Evolutionary conservation across 2,797 vertebrate genomes (phyloP).

Genomic region (Miichthys miiuy): DNA sequence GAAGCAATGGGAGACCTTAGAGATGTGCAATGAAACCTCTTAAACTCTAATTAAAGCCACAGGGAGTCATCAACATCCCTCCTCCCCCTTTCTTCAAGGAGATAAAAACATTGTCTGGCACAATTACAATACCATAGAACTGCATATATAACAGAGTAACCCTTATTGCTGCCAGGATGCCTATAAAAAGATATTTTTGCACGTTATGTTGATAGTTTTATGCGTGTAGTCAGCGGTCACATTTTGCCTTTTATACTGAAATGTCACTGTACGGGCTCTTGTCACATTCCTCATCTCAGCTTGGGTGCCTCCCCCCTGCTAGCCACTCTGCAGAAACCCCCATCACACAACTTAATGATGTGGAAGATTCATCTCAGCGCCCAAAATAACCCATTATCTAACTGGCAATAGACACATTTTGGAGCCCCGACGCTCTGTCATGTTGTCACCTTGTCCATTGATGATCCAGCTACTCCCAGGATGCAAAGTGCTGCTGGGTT

Average conservation of each 20-base stretch:
- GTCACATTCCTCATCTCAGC: conserved; percentile 66
- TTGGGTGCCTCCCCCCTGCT: conserved; percentile 50
- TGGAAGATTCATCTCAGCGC: conserved; percentile 72
- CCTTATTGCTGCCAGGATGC: conserved; percentile 12
- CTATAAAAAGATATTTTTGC: conserved; percentile 28
- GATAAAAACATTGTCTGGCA: conserved; percentile 28
- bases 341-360: conserved; percentile 73
- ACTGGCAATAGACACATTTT: conserved; percentile 65
- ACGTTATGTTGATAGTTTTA: conserved; percentile 15
- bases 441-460: conserved; percentile 58
- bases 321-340: conserved; percentile 56
- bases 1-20: conserved; percentile 30
- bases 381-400: conserved; percentile 77
- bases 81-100: conserved; percentile 15
- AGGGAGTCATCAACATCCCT: conserved; percentile 47
- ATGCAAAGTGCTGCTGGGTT: conserved; percentile 39
- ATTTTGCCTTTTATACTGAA: conserved; percentile 54
- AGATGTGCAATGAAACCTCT: conserved; percentile 50
- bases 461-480: conserved; percentile 39
- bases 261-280: conserved; percentile 57
- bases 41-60: conserved; percentile 66
- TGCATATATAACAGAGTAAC: not conserved
- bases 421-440: conserved; percentile 59
- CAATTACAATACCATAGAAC: conserved; percentile 8
- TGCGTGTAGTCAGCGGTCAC: conserved; percentile 42